Conservation (phyloP, 1,140 invertebrate genomes). For the Aphidius gifuensis region DNA sequence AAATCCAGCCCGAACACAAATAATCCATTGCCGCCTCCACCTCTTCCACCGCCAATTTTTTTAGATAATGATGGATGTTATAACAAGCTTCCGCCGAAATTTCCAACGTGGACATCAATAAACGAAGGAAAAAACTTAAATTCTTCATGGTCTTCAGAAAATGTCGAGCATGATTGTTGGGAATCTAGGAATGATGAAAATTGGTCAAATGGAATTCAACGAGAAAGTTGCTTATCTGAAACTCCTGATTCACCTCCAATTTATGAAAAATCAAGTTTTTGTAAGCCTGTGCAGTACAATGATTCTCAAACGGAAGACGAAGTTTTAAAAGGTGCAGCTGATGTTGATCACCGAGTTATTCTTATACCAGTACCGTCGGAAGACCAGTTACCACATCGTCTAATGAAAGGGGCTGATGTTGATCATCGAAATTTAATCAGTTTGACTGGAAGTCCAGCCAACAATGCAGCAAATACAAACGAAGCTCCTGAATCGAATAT, state of each 20-base stretch:
- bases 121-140: conserved; percentile 43
- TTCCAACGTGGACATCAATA: conserved; percentile 52
- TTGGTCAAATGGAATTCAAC: conserved; percentile 38
- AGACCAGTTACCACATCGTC: conserved; percentile 44
- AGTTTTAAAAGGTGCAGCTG: conserved; percentile 51
- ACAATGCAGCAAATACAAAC: conserved; percentile 40
- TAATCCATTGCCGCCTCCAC: conserved; percentile 58
- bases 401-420: conserved; percentile 61
- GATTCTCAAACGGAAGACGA: conserved; percentile 52
- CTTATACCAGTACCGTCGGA: conserved; percentile 45
- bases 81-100: conserved; percentile 55
- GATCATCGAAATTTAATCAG: conserved; percentile 83
- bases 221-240: conserved; percentile 47
- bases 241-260: conserved; percentile 67
- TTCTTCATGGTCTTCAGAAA: conserved; percentile 40
- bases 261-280: conserved; percentile 60
- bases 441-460: conserved; percentile 68
- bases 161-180: conserved; percentile 46
- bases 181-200: conserved; percentile 39
- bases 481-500: conserved; percentile 37
- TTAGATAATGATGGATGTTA: conserved; percentile 53
- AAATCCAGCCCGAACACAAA: conserved; percentile 31
- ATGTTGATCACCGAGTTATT: conserved; percentile 61
- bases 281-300: conserved; percentile 60
- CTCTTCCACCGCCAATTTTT: conserved; percentile 59